Conservation (phyloP, 2,113 vertebrate species). For the Spheniscus mendiculus region DNA sequence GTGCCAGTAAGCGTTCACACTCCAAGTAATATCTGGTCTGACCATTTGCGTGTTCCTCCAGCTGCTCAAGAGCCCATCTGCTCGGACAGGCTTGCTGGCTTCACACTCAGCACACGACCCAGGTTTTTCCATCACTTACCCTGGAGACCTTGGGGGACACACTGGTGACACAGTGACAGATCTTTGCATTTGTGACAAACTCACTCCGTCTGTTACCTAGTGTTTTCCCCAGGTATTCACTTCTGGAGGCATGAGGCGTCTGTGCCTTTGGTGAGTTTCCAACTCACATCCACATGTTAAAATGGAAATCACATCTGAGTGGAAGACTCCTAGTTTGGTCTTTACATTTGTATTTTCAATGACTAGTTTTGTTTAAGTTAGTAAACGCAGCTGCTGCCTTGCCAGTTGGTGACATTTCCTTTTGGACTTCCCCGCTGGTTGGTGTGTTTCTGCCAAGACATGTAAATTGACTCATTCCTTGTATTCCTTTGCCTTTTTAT, state of each 20-base stretch:
- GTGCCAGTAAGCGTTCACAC: background rate
- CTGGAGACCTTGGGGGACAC: background rate
- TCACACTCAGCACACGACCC: background rate
- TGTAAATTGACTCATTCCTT: constrained; percentile 55
- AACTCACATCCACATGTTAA: constrained; percentile 64
- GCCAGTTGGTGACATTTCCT: constrained; percentile 73
- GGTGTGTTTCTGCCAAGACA: constrained; percentile 54
- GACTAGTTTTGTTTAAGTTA: constrained; percentile 69
- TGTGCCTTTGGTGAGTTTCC: constrained; percentile 51
- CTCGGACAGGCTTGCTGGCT: background rate
- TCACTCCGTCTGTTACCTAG: background rate
- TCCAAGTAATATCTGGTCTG: constrained; percentile 20
- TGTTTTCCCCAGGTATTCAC: constrained; percentile 44
- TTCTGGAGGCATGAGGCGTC: background rate
- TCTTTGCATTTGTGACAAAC: constrained; percentile 22
- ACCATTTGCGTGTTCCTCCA: constrained; percentile 32
- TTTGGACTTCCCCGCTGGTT: constrained; percentile 61
- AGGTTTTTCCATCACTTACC: background rate
- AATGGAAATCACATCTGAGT: constrained; percentile 61
- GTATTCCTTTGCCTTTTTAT: constrained; percentile 48
- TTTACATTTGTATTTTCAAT: constrained; percentile 68
- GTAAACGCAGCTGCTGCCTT: constrained; percentile 69
- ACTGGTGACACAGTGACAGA: background rate
- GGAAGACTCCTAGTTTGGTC: constrained; percentile 53
- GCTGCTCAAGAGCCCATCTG: constrained; percentile 50